Evolutionary conservation across 2,888 invertebrate species (phyloP), one percentile per base, ranked within the genome.

Genomic region (Tolmerus cingulatus): DNA sequence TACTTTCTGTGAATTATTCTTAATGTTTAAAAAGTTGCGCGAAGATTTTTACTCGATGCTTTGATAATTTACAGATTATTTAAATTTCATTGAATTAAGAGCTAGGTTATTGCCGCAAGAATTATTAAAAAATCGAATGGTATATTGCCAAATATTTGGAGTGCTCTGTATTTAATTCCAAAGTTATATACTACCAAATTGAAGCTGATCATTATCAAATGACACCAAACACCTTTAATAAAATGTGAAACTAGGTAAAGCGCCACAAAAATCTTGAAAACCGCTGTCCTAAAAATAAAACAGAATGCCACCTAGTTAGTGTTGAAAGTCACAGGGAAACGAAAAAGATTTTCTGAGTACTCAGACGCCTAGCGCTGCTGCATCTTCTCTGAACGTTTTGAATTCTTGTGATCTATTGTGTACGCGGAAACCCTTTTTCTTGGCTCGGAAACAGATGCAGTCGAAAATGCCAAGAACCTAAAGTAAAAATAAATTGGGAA

Each of bases 401-500:
- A 57, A 57, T 84, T 84, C 66, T 84, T 74, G 37, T 57, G 34
- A 14, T 81, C 81, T 81, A 84, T 84, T 84, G 84, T 84, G 66
- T 84, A 57, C 74, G 43, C 66, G 43, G 84, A 23, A 84, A 84
- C 30, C 40, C 40, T 46, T 30, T 66, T 74, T 84, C 84, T 84
- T 84, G 84, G 84, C 84, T 66, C 27, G 37, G 81, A 51, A n/a
- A 66, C 74, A 40, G n/a, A 12, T 46, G 37, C 37, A n/a, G 27
- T 43, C 43, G 40, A 66, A 84, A 84, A 84, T 74, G 84, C 84
- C 84, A 84, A 84, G 74, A 84, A 84, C 37, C 23, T 74, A 19
- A 84, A 84, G 37, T 66, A 84, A 84, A 81, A 84, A 84, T 84
- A 84, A 84, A 66, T 84, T 40, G 40, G 57, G 43, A 66, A 19